Evolutionary conservation across 2,888 invertebrate genomes (phyloP), one percentile per base, ranked within the genome.

Genomic region (Zeuzera pyrina): DNA sequence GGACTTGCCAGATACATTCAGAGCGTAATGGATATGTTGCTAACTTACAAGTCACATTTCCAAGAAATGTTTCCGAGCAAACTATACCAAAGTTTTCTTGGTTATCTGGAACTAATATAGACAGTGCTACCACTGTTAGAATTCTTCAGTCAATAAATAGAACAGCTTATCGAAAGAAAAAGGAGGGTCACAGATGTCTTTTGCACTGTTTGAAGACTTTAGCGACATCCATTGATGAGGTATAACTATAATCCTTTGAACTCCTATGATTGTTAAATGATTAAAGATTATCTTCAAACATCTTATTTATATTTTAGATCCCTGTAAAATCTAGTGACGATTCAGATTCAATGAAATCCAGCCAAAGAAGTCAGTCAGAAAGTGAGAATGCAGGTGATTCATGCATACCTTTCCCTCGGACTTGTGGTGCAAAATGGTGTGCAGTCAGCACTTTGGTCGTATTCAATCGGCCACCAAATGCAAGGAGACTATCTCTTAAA

Each of bases 341-440:
- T 39, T 64, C 65, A 2, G 81, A 83, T 42, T 79, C 78, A 2
- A 70, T 77, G 59, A 83, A 79, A 43, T 77, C 77, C 10, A 78
- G 78, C 40, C 83, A 81, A 50, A 50, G 79, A 40, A 78, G 81
- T 47, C 77, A 79, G 39, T 84, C 84, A 0, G 84, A 84, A 37
- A 72, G 81, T 40, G 84, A 81, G 40, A 79, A 79, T 41, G 83
- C 83, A 0, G 84, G 86, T 16, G 94, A 94, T 56, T 89, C 93
- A 4, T 93, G 93, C 59, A 93, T 98, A 46, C 97, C 97, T 0
- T 98, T 96, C 69, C 97, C 97, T 0, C 86, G 95, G 32, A 97
- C 97, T 0, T 95, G 95, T 6, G 97, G 97, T 1, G 97, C 95
- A 0, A 91, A 92, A 52, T 98, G 97, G 85, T 95, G 94, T 69